These are phyloP conservation scores for Hyphantria cunea DNA, from an alignment of 1,140 invertebrate species.

Conservation along the genomic window DNA sequence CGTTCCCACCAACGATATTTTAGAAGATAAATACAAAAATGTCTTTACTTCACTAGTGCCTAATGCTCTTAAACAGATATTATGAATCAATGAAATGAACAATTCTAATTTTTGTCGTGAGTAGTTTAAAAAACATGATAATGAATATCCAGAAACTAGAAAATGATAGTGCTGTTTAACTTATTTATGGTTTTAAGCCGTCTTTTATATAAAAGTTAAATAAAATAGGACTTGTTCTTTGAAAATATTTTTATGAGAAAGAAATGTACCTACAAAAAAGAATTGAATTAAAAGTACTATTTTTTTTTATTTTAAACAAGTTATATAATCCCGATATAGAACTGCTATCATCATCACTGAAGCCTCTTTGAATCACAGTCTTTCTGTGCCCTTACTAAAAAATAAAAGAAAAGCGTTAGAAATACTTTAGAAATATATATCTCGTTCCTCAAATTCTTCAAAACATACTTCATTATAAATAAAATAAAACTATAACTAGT, in stretches of 20 bases:
- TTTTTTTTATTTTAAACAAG: constrained; percentile 31
- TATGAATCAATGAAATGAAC: constrained; percentile 23
- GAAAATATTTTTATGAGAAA: constrained; percentile 68
- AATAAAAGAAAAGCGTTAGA: too few relatives aligned
- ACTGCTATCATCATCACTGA: too few relatives aligned
- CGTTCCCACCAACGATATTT: constrained; percentile 22
- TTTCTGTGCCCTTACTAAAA: too few relatives aligned
- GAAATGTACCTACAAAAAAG: constrained; percentile 56
- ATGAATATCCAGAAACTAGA: neutral
- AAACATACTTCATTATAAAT: neutral
- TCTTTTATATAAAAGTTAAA: constrained; percentile 56
- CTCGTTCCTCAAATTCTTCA: too few relatives aligned
- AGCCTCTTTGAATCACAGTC: too few relatives aligned
- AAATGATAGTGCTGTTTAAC: constrained; percentile 29
- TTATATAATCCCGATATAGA: neutral
- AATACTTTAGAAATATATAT: too few relatives aligned
- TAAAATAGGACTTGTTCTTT: too few relatives aligned
- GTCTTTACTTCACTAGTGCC: constrained; percentile 14
- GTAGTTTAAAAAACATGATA: too few relatives aligned
- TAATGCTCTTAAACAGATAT: constrained; percentile 19
- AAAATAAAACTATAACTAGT: neutral
- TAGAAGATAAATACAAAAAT: constrained; percentile 23
- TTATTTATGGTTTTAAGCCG: constrained; percentile 53
- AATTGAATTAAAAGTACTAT: constrained; percentile 35
- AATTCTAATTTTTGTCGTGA: neutral